These are phyloP conservation scores for Catostylus mosaicus DNA, from an alignment of 30 jellyfish, hydroid and myxozoan genomes.

Conservation along the genomic window DNA sequence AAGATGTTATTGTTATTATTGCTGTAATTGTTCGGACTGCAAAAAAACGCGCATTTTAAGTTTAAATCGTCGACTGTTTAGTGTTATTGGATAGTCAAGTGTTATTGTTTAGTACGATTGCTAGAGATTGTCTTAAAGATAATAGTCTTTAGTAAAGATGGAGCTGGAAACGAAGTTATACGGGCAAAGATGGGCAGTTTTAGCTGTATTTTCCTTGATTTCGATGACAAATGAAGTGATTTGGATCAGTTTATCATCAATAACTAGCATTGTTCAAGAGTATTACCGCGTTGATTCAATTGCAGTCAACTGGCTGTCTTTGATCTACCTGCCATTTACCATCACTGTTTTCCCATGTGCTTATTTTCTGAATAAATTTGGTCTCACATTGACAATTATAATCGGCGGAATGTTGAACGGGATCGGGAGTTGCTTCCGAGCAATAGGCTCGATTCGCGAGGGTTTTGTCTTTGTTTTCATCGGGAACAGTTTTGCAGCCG, in stretches of 20 bases:
- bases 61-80: too few relatives aligned
- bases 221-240: slow-evolving; percentile 91
- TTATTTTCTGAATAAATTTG: slow-evolving; percentile 71
- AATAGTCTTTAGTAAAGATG: too few relatives aligned
- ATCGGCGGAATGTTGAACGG: slow-evolving; percentile 87
- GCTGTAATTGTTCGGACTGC: too few relatives aligned
- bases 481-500: slow-evolving; percentile 90
- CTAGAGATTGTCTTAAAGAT: too few relatives aligned
- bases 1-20: too few relatives aligned
- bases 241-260: slow-evolving; percentile 92
- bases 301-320: slow-evolving; percentile 86
- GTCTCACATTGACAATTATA: slow-evolving; percentile 78
- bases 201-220: slow-evolving; percentile 86
- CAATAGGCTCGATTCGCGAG: slow-evolving; percentile 85
- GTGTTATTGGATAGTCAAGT: too few relatives aligned
- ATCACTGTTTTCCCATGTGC: slow-evolving; percentile 63
- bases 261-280: slow-evolving; percentile 77
- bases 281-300: slow-evolving; percentile 79
- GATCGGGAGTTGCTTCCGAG: slow-evolving; percentile 83
- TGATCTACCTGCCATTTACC: slow-evolving; percentile 80
- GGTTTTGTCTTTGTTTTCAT: slow-evolving; percentile 76
- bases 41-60: too few relatives aligned
- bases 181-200: slow-evolving; percentile 79
- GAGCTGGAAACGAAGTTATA: too few relatives aligned
- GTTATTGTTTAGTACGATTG: too few relatives aligned